These are phyloP conservation scores for Habrosyne pyritoides DNA, from an alignment of 2,888 invertebrate species.

Conservation along the genomic window DNA sequence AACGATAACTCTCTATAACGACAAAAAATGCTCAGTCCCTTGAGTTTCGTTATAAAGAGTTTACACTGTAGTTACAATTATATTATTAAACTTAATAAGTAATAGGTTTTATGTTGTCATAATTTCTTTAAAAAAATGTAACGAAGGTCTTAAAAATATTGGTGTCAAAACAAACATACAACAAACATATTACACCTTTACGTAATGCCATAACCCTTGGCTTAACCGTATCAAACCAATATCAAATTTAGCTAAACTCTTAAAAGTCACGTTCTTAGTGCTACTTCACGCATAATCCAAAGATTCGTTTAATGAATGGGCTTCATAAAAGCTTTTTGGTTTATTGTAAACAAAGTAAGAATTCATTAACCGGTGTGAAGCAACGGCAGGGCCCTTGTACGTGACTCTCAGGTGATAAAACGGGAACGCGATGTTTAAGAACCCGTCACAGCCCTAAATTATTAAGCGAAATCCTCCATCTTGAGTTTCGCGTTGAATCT, in stretches of 20 bases:
- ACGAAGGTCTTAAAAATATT: no score
- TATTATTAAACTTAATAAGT: no score
- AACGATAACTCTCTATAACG: no score
- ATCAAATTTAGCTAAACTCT: constrained; percentile 56
- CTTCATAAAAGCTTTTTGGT: constrained; percentile 71
- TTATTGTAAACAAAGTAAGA: constrained; percentile 75
- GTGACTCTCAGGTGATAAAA: constrained; percentile 70
- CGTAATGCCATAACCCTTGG: constrained; percentile 38
- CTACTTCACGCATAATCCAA: constrained; percentile 68
- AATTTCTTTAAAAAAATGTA: neutral
- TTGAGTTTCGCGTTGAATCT: constrained; percentile 35
- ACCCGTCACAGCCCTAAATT: constrained; percentile 54
- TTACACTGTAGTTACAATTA: no score
- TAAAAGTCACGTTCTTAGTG: constrained; percentile 63
- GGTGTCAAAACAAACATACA: neutral
- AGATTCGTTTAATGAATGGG: constrained; percentile 66
- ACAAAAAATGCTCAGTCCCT: no score
- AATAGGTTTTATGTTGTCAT: no score
- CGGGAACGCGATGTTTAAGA: constrained; percentile 45
- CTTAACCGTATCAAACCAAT: constrained; percentile 45
- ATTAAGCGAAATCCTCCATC: constrained; percentile 53
- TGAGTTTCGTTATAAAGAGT: no score
- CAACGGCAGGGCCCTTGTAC: constrained; percentile 54
- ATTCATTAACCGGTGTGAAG: constrained; percentile 66
- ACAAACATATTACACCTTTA: neutral